A percentile compares a stretch with the other conserved stretches of the same genome.
Evolutionary conservation across 2,797 vertebrate species (phyloP).

Genomic region (Enoplosus armatus): DNA sequence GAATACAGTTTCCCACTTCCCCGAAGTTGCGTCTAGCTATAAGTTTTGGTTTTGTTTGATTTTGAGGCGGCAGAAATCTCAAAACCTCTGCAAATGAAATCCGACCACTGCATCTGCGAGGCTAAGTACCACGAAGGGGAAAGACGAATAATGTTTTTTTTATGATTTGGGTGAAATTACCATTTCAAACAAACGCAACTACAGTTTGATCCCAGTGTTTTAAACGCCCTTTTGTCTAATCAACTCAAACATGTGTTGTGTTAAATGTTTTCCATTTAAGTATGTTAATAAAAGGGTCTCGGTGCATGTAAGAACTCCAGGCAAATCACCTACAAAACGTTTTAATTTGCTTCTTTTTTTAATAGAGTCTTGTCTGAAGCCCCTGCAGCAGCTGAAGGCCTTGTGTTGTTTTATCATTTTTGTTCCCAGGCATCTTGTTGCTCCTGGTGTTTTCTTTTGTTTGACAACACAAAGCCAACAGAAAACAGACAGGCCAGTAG

Average conservation of each 20-base stretch:
- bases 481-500: neutral
- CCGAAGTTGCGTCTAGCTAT: neutral
- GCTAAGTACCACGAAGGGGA: neutral
- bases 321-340: no score
- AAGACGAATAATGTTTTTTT: neutral
- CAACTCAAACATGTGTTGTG: no score
- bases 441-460: slow-evolving; percentile 15
- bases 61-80: neutral
- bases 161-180: neutral
- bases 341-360: no score
- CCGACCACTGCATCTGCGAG: neutral
- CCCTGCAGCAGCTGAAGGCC: neutral
- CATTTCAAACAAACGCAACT: neutral
- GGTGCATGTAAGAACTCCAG: no score
- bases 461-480: slow-evolving; percentile 2
- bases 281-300: no score
- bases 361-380: neutral
- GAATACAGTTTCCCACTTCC: neutral
- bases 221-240: neutral
- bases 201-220: neutral
- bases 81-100: neutral
- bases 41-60: neutral
- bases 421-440: neutral
- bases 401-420: neutral
- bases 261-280: no score